A percentile compares a stretch with the other conserved stretches of the same genome.
These are phyloP conservation scores for Hypotaenidia philippensis DNA, from an alignment of 2,797 vertebrate genomes.

Conservation along the genomic window DNA sequence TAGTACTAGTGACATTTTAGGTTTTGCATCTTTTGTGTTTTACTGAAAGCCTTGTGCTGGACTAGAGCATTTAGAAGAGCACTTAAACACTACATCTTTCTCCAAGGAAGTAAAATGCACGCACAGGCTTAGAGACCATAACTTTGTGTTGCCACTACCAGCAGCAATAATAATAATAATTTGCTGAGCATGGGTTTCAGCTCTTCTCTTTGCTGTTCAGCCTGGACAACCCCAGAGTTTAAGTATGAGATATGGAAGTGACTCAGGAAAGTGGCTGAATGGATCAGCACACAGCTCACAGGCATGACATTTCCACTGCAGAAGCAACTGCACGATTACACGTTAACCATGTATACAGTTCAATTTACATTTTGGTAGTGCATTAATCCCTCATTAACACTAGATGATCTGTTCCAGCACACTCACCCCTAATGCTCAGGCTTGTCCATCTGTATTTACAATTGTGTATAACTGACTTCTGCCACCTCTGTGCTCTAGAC, in stretches of 20 bases:
- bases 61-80: background rate
- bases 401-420: background rate
- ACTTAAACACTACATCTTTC: background rate
- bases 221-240: background rate
- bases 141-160: background rate
- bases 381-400: accelerated
- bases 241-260: background rate
- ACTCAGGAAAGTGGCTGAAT: background rate
- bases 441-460: background rate
- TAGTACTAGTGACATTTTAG: constrained; percentile 10
- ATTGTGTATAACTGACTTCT: background rate
- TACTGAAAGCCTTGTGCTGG: background rate
- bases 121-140: background rate
- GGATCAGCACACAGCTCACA: background rate
- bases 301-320: background rate
- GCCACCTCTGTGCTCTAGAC: background rate
- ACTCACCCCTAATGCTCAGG: accelerated
- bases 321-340: accelerated
- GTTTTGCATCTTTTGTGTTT: constrained; percentile 16
- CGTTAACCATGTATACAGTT: too few species aligned
- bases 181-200: background rate
- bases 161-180: background rate
- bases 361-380: background rate
- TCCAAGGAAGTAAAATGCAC: background rate
- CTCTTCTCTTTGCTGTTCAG: background rate